These are phyloP conservation scores for Manis pentadactyla DNA, from an alignment of 2,797 vertebrate genomes.

Conservation along the genomic window DNA sequence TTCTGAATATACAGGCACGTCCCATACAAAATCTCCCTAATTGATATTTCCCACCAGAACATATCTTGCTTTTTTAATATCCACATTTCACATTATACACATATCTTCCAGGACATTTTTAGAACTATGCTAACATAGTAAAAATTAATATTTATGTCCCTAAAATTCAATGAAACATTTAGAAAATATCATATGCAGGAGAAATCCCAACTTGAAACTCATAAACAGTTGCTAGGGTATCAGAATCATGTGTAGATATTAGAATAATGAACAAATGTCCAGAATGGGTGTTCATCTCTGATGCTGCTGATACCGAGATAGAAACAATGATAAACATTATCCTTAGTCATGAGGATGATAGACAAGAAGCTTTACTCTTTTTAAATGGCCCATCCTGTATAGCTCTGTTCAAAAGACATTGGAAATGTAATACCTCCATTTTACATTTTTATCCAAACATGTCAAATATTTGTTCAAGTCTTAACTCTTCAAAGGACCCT, in stretches of 20 bases:
- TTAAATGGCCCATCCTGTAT: background rate
- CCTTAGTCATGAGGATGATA: background rate
- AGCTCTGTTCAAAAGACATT: background rate
- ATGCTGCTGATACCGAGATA: background rate
- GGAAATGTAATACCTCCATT: background rate
- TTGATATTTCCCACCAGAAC: background rate
- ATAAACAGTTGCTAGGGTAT: background rate
- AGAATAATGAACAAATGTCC: background rate
- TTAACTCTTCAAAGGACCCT: background rate
- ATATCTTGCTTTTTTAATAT: background rate
- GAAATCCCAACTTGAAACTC: background rate
- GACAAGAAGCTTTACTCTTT: background rate
- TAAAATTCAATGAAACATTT: background rate
- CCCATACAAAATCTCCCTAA: background rate
- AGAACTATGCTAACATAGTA: background rate
- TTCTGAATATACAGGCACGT: background rate
- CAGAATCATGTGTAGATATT: background rate
- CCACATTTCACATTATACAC: background rate
- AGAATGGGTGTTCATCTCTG: background rate
- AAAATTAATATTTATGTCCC: background rate
- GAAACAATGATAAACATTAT: background rate
- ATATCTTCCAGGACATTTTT: background rate
- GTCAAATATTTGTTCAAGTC: background rate
- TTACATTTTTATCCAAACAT: conserved; percentile 1
- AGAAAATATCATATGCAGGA: background rate